These are phyloP conservation scores for Adelges cooleyi DNA, from an alignment of 1,140 invertebrate genomes.

Conservation along the genomic window DNA sequence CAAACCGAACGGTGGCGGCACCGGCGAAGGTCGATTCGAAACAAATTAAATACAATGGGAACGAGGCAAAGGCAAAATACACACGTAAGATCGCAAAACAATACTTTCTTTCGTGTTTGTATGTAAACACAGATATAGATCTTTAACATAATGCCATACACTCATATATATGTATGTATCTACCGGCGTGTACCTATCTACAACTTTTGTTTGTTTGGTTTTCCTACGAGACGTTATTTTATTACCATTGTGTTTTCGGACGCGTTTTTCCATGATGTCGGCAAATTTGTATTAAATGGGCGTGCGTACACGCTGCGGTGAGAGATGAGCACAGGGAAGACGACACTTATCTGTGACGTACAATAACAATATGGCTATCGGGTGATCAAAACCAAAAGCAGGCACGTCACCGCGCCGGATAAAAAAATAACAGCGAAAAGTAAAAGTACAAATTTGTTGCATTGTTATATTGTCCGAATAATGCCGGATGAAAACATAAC, in stretches of 20 bases:
- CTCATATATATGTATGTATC: neutral
- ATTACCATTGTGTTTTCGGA: neutral
- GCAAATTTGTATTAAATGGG: no score
- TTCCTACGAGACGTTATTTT: neutral
- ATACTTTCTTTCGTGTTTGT: neutral
- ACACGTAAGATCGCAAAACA: slow-evolving; percentile 8
- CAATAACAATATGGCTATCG: no score
- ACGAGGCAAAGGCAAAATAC: neutral
- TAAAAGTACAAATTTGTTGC: slow-evolving; percentile 16
- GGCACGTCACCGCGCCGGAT: neutral
- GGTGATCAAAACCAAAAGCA: no score
- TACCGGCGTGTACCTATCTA: no score
- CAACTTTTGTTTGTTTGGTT: neutral
- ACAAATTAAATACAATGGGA: slow-evolving; percentile 21
- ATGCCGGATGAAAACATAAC: no score
- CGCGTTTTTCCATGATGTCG: no score
- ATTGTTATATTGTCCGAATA: neutral
- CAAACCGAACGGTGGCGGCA: neutral
- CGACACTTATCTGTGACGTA: no score
- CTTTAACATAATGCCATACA: neutral
- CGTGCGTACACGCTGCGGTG: no score
- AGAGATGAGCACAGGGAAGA: no score
- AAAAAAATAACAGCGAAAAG: neutral
- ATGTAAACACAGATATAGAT: neutral
- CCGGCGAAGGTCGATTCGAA: slow-evolving; percentile 10